Percentiles rank a stretch among this genome's conserved stretches.
Evolutionary conservation across 2,797 vertebrate species (phyloP).

Genomic region (Ambastaia sidthimunki): DNA sequence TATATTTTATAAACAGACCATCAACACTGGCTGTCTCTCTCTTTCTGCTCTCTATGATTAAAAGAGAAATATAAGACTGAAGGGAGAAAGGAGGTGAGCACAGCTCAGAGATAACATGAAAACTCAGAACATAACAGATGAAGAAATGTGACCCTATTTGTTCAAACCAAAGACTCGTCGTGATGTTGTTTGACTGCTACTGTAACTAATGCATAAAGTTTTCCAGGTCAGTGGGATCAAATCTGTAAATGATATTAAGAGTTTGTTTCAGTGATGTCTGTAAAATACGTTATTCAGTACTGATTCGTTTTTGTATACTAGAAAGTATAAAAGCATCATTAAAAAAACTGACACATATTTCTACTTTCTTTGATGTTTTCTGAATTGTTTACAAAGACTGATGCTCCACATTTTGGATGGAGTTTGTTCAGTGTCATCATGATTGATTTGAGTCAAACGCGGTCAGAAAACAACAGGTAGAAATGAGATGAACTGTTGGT

Average conservation of each 20-base stretch:
- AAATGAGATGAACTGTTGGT: neutral
- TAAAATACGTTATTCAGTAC: too few species aligned
- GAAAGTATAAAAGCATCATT: too few species aligned
- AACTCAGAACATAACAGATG: slow-evolving; percentile 14
- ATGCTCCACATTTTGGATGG: neutral
- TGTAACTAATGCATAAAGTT: too few species aligned
- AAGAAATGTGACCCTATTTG: slow-evolving; percentile 5
- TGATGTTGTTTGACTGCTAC: too few species aligned
- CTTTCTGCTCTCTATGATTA: neutral
- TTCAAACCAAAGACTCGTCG: neutral
- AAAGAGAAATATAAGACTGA: slow-evolving; percentile 7
- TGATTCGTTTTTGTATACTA: too few species aligned
- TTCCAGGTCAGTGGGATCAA: too few species aligned
- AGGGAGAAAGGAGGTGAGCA: slow-evolving; percentile 13
- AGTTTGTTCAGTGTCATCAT: neutral
- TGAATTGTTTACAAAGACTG: neutral
- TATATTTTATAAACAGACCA: slow-evolving; percentile 20
- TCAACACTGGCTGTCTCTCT: slow-evolving; percentile 55
- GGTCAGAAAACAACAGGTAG: too few species aligned
- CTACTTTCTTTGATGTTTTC: neutral
- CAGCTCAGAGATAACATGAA: neutral
- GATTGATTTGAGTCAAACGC: neutral
- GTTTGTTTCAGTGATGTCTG: too few species aligned
- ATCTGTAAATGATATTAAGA: too few species aligned
- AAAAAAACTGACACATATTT: too few species aligned